phyloP scores from a whole-genome alignment of 2,888 invertebrate genomes.

The Sisyra terminalis region DNA sequence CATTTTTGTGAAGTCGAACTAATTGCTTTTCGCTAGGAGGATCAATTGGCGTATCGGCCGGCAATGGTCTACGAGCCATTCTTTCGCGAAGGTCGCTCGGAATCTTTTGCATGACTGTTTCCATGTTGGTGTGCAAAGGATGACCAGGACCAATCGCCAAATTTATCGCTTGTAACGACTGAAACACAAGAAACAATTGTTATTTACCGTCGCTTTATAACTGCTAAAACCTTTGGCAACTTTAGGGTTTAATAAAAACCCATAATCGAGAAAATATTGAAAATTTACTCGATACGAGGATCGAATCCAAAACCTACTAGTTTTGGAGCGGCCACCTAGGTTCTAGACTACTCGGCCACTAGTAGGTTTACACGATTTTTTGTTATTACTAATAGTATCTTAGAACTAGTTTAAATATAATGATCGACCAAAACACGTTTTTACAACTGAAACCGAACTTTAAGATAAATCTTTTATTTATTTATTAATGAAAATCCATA shows the following conservation, averaged over 20 bases:
- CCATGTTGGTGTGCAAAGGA: conserved; percentile 61
- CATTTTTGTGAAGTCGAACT: conserved; percentile 78
- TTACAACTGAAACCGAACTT: too few species aligned
- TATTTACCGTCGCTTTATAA: too few species aligned
- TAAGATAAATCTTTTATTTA: too few species aligned
- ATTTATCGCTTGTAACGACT: conserved; percentile 73
- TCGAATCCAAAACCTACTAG: too few species aligned
- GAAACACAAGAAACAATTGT: conserved; percentile 17
- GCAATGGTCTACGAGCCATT: conserved; percentile 44
- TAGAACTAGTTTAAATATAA: conserved; percentile 1
- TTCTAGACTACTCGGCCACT: too few species aligned
- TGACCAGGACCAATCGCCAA: conserved; percentile 60
- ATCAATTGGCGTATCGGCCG: conserved; percentile 40
- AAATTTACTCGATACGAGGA: too few species aligned
- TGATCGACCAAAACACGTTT: too few species aligned
- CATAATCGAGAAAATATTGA: too few species aligned
- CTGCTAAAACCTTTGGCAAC: too few species aligned
- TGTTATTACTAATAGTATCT: neutral
- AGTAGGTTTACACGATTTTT: conserved; percentile 1
- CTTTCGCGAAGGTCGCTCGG: conserved; percentile 62
- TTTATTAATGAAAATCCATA: too few species aligned
- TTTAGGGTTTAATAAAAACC: too few species aligned
- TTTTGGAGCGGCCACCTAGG: too few species aligned
- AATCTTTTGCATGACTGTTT: conserved; percentile 79
- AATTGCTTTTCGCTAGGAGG: conserved; percentile 69